Percentiles rank a stretch among this genome's conserved stretches.
Evolutionary conservation across 2,888 invertebrate species (phyloP).

Genomic region (Isotomurus palustris): DNA sequence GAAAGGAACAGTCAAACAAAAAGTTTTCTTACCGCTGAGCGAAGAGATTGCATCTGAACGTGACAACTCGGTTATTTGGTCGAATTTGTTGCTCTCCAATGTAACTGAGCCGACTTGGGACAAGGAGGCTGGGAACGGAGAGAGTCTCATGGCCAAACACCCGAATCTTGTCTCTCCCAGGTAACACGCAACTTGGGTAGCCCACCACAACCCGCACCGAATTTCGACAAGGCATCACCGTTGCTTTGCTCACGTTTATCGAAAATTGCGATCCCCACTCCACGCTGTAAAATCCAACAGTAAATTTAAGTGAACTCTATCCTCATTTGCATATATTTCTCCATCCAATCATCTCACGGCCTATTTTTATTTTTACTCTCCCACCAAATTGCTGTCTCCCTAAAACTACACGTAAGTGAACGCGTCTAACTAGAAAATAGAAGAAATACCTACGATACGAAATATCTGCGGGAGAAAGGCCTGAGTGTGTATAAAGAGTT

Average conservation of each 20-base stretch:
- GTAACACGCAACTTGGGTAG: constrained; percentile 38
- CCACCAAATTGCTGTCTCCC: too few species aligned
- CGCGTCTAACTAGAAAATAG: too few species aligned
- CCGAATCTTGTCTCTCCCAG: constrained; percentile 41
- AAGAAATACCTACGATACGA: too few species aligned
- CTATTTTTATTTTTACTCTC: too few species aligned
- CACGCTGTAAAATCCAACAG: constrained; percentile 31
- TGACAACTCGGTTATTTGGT: constrained; percentile 25
- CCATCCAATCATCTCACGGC: not conserved
- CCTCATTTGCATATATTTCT: not conserved
- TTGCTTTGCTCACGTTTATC: constrained; percentile 30
- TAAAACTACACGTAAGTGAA: too few species aligned
- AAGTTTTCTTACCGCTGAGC: constrained; percentile 37
- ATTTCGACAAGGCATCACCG: constrained; percentile 42
- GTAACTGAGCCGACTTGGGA: constrained; percentile 42
- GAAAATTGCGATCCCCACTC: constrained; percentile 45
- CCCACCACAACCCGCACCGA: constrained; percentile 33
- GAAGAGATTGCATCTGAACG: constrained; percentile 42
- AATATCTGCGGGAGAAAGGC: too few species aligned
- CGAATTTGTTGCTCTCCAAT: constrained; percentile 43
- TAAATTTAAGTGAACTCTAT: not conserved
- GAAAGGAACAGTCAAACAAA: not conserved
- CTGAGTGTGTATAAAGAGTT: too few species aligned
- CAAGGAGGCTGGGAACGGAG: constrained; percentile 42
- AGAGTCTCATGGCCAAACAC: constrained; percentile 43